A percentile compares a stretch with the other conserved stretches of the same genome.
These are phyloP conservation scores for Poecilia picta DNA, from an alignment of 2,797 vertebrate species.

Conservation along the genomic window DNA sequence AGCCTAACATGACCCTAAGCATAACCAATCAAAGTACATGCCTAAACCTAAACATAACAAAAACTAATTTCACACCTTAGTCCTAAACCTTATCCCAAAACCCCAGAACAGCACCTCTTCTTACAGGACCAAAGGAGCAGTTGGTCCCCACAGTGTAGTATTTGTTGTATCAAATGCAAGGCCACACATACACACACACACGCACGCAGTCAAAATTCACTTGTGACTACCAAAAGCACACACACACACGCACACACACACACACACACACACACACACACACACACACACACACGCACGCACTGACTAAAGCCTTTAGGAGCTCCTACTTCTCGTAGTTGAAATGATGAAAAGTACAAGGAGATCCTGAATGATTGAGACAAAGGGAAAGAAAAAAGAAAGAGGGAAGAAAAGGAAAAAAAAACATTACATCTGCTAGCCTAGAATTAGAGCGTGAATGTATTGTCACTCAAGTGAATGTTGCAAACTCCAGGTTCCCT, in stretches of 20 bases:
- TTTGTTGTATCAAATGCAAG: not conserved
- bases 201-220: conserved; percentile 50
- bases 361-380: conserved; percentile 69
- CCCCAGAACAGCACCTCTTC: too few relatives aligned
- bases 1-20: too few relatives aligned
- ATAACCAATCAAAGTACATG: too few relatives aligned
- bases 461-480: conserved; percentile 80
- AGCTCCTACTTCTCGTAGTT: conserved; percentile 82
- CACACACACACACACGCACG: conserved; percentile 44
- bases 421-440: conserved; percentile 76
- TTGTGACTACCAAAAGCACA: conserved; percentile 63
- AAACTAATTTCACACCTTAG: too few relatives aligned
- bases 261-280: conserved; percentile 24
- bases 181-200: conserved; percentile 7
- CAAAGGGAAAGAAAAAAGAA: conserved; percentile 64
- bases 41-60: too few relatives aligned
- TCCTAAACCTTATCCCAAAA: too few relatives aligned
- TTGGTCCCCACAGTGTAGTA: too few relatives aligned
- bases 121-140: too few relatives aligned
- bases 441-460: conserved; percentile 84
- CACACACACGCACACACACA: conserved; percentile 53
- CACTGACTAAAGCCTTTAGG: conserved; percentile 77
- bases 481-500: conserved; percentile 82
- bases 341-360: conserved; percentile 77
- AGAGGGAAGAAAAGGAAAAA: conserved; percentile 23